phyloP scores from a whole-genome alignment of 2,113 vertebrate genomes.

The Bambusicola thoracicus region DNA sequence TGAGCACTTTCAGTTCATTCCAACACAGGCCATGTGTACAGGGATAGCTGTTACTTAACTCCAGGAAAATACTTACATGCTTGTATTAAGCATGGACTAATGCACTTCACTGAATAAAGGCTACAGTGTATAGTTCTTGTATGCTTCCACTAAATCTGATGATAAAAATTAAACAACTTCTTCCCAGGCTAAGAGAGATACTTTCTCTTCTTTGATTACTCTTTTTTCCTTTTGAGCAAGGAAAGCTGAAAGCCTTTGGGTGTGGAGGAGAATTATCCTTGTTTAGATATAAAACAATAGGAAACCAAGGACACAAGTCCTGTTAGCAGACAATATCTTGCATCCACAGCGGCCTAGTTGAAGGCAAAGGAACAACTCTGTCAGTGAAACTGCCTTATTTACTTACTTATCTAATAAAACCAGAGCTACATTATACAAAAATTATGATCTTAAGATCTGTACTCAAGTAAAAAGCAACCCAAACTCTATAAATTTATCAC shows the following conservation, averaged over 20 bases:
- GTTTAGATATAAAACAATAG: neutral
- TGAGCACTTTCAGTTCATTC: neutral
- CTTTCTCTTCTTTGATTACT: neutral
- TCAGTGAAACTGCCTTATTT: neutral
- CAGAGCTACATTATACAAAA: neutral
- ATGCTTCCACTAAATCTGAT: neutral
- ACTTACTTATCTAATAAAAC: neutral
- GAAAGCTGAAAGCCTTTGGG: neutral
- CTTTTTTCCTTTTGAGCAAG: neutral
- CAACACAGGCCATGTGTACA: neutral
- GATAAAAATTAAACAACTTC: neutral
- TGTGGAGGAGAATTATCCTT: neutral
- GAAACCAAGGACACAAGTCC: neutral
- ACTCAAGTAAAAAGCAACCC: neutral
- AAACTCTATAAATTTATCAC: neutral
- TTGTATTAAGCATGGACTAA: neutral
- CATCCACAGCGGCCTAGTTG: neutral
- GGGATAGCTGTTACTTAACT: neutral
- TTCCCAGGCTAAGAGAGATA: neutral
- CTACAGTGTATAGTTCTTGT: neutral
- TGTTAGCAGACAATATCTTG: neutral
- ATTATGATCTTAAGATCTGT: neutral
- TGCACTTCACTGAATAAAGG: neutral
- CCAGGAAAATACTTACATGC: neutral
- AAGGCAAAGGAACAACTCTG: neutral